phyloP scores from a whole-genome alignment of 2,113 vertebrate genomes.

The Steatornis caripensis region DNA sequence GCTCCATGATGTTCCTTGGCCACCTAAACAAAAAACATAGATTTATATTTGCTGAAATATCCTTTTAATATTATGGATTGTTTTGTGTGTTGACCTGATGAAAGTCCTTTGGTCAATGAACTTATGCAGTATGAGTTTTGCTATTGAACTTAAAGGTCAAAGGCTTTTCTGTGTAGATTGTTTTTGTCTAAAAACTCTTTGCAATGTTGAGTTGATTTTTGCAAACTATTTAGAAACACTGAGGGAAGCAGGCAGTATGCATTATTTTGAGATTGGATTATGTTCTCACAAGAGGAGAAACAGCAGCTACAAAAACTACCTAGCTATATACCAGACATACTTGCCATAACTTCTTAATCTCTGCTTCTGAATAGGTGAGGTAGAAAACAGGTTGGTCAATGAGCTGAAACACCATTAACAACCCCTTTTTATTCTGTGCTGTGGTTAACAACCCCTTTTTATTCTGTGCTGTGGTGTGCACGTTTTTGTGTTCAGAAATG shows the following conservation, averaged over 20 bases:
- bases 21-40: not conserved
- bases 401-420: not conserved
- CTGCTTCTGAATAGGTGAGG: not conserved
- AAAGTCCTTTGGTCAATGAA: not conserved
- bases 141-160: not conserved
- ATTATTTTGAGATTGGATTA: not conserved
- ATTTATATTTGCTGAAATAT: not conserved
- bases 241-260: not conserved
- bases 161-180: not conserved
- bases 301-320: not conserved
- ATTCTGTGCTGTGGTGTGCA: not conserved
- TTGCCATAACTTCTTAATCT: not conserved
- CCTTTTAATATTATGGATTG: not conserved
- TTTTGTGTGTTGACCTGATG: not conserved
- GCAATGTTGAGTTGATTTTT: not conserved
- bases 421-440: not conserved
- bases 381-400: not conserved
- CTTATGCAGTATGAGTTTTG: not conserved
- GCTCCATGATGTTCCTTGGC: not conserved
- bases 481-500: fast-evolving
- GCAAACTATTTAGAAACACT: not conserved
- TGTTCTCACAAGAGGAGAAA: not conserved
- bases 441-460: too few relatives aligned
- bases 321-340: not conserved
- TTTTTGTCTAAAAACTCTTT: not conserved